Evolutionary conservation across 2,113 vertebrate species (phyloP), one percentile per base, ranked within the genome.

Genomic region (Lynx canadensis): DNA sequence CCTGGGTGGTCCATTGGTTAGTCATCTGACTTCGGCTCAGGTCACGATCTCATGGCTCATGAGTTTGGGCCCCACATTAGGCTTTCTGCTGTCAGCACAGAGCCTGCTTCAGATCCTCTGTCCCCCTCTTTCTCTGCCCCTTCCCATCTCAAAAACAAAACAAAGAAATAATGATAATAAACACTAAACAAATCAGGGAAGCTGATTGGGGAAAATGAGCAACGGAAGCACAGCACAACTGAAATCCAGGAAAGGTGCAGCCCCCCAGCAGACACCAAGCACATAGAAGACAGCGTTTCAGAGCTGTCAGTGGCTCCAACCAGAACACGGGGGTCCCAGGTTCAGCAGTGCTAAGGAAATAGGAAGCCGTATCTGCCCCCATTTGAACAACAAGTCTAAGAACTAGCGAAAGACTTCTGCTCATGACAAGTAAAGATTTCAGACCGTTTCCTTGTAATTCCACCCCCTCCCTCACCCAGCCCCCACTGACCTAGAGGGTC

Each of bases 261-360:
- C 33, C 19, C 50, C 33, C 27, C 13, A 36, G 18, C 23, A 38
- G 45, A 12, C 78, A 69, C 16, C 1, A 18, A 71, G 41, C 57
- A 23, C 27, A 13, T 9, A 27, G 27, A 31, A 6, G n/a, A 29
- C 27, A 87, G 16, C 1, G n/a, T 60, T 88, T 60, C 71, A 65
- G 38, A 60, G 29, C 4, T 10, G 5, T 5, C 15, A 9, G 1
- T 12, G 45, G 4, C 27, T 68, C 80, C 31, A 36, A 4, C 11
- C 4, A 18, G 4, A 36, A 2, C 14, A 25, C 18, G 3, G 1
- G 18, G 9, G 1, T 12, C 19, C 6, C 33, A 27, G 29, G 29
- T 13, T 5, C 38, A 3, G 4, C 27, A 1, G 7, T 55, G 8
- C 31, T 74, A 33, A 91, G 18, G 14, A 84, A 82, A 90, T 33